Conservation (phyloP, 2,888 invertebrate species). For the Itoplectis maculator region DNA sequence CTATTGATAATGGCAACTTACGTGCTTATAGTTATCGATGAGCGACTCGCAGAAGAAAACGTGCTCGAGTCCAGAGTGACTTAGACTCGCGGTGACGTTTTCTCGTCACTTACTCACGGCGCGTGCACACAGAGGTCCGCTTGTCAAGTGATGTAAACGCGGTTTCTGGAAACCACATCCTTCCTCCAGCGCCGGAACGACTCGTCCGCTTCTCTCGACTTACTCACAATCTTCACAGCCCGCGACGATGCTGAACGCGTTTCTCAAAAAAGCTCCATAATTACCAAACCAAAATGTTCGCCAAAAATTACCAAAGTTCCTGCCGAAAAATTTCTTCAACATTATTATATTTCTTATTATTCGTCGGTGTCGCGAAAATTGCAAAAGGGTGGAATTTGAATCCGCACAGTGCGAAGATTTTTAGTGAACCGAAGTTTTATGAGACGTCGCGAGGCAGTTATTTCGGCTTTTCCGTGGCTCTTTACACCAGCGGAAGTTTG, state of each 20-base stretch:
- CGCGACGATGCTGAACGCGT: background rate
- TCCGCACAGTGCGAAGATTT: slow-evolving; percentile 73
- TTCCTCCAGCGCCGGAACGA: slow-evolving; percentile 63
- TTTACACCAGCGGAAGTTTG: slow-evolving; percentile 69
- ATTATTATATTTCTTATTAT: background rate
- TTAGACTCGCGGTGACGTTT: slow-evolving; percentile 28
- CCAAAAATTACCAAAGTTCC: no score
- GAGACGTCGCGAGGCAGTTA: slow-evolving; percentile 71
- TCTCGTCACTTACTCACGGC: slow-evolving; percentile 7
- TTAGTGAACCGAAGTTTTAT: slow-evolving; percentile 72
- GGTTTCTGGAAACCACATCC: slow-evolving; percentile 73
- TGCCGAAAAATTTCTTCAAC: background rate
- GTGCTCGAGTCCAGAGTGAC: slow-evolving; percentile 32
- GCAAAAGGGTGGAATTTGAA: slow-evolving; percentile 73
- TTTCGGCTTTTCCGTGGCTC: slow-evolving; percentile 79
- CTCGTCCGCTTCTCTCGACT: slow-evolving; percentile 40
- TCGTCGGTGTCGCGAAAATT: background rate
- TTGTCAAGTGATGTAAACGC: slow-evolving; percentile 70
- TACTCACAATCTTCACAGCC: slow-evolving; percentile 17
- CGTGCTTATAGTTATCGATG: slow-evolving; percentile 31
- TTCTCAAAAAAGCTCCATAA: no score
- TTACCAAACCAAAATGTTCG: no score
- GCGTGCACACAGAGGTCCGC: slow-evolving; percentile 34
- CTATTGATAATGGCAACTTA: background rate
- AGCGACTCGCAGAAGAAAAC: slow-evolving; percentile 30